Evolutionary conservation across 1,140 invertebrate species (phyloP).

Genomic region (Heterodera schachtii): DNA sequence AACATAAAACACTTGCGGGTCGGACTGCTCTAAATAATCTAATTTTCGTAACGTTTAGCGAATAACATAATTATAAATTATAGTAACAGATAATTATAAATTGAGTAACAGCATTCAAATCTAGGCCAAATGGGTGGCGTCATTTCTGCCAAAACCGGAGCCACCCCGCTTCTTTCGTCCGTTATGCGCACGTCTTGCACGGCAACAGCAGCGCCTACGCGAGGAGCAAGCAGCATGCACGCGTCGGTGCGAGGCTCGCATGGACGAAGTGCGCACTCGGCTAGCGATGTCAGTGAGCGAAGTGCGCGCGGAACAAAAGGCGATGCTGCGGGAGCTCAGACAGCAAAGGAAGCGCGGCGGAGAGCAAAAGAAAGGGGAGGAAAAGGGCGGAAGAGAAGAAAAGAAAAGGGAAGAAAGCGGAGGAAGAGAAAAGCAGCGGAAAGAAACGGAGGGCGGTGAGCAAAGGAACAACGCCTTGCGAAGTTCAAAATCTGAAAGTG

Average conservation of each 20-base stretch:
- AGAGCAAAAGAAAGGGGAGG: not conserved
- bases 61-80: no score
- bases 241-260: not conserved
- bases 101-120: not conserved
- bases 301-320: conserved; percentile 25
- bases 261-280: not conserved
- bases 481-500: no score
- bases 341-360: not conserved
- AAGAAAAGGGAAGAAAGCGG: not conserved
- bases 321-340: conserved; percentile 1
- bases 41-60: no score
- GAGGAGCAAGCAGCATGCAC: not conserved
- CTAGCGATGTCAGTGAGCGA: conserved; percentile 22
- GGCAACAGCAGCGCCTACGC: conserved; percentile 11
- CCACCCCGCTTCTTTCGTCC: conserved; percentile 26
- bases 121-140: conserved; percentile 9
- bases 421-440: not conserved
- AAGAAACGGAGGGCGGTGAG: not conserved
- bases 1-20: no score
- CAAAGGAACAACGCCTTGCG: no score
- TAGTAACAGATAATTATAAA: no score
- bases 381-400: not conserved
- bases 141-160: conserved; percentile 29
- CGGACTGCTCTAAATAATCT: no score
- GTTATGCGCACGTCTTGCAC: conserved; percentile 7